A percentile compares a stretch with the other conserved stretches of the same genome.
Evolutionary conservation across 2,113 vertebrate species (phyloP).

Genomic region (Leptocoma aspasia): DNA sequence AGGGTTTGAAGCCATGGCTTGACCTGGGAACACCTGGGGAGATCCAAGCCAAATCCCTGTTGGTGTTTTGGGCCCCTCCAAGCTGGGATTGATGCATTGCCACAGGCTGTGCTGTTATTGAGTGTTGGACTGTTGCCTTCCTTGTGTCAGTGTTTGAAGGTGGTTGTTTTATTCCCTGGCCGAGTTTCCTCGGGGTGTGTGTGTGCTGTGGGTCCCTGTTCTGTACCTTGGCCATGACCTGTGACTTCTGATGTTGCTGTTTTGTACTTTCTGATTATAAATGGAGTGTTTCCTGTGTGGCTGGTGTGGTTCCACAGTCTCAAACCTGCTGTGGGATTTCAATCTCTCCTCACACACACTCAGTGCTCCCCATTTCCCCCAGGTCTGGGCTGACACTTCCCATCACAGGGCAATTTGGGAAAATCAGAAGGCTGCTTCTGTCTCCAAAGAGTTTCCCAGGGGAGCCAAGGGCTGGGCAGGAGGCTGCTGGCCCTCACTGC

Average conservation of each 20-base stretch:
- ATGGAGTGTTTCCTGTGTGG: background rate
- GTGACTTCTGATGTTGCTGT: background rate
- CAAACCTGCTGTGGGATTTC: background rate
- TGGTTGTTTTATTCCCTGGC: background rate
- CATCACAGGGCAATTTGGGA: background rate
- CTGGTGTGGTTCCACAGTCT: background rate
- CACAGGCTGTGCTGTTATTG: background rate
- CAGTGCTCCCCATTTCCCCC: rapidly evolving
- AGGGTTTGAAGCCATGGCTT: background rate
- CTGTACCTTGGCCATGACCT: background rate
- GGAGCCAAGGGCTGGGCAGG: background rate
- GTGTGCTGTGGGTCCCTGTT: background rate
- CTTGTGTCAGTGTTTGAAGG: background rate
- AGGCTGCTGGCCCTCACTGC: background rate
- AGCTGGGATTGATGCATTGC: rapidly evolving
- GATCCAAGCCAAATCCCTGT: background rate
- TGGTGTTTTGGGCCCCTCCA: background rate
- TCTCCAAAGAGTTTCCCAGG: background rate
- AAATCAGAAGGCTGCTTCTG: background rate
- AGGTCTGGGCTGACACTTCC: background rate
- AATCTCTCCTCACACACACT: background rate
- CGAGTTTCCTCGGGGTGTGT: background rate
- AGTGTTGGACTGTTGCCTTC: background rate
- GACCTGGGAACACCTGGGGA: background rate
- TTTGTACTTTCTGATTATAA: background rate